Conservation (phyloP, 2,113 vertebrate genomes). For the Ceuthmochares aereus region DNA sequence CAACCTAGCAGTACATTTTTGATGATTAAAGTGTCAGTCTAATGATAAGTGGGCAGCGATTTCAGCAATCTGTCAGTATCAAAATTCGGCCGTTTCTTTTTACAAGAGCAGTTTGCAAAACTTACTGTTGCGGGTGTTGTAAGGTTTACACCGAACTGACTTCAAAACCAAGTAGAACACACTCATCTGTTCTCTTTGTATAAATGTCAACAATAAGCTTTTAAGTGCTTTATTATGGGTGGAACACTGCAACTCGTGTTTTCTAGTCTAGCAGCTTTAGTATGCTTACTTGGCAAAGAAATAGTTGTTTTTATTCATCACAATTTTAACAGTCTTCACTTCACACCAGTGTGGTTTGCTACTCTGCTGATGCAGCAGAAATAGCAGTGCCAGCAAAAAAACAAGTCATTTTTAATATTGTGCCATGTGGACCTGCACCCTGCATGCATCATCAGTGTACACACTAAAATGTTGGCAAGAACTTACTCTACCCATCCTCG, state of each 20-base stretch:
- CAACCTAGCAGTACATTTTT: slow-evolving; percentile 44
- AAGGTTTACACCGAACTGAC: slow-evolving; percentile 40
- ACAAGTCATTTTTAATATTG: not conserved
- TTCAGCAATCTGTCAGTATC: slow-evolving; percentile 78
- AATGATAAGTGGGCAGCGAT: slow-evolving; percentile 75
- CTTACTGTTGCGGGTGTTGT: slow-evolving; percentile 36
- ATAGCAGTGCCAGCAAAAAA: not conserved
- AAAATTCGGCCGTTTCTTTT: slow-evolving; percentile 77
- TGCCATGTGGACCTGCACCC: not conserved
- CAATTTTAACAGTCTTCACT: slow-evolving; percentile 42
- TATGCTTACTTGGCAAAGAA: slow-evolving; percentile 55
- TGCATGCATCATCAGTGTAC: not conserved
- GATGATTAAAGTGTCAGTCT: slow-evolving; percentile 81
- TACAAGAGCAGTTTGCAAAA: slow-evolving; percentile 52
- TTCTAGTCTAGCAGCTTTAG: slow-evolving; percentile 57
- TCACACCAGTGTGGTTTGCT: not conserved
- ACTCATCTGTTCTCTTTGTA: slow-evolving; percentile 48
- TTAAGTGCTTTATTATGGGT: slow-evolving; percentile 59
- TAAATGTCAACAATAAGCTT: slow-evolving; percentile 57
- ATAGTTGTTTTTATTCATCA: slow-evolving; percentile 45
- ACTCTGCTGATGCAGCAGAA: slow-evolving; percentile 29
- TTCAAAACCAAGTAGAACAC: slow-evolving; percentile 42
- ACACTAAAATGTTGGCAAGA: not conserved
- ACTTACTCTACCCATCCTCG: not conserved
- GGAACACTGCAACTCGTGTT: slow-evolving; percentile 54